Percentiles rank a stretch among this genome's conserved stretches.
phyloP scores from a whole-genome alignment of 2,888 invertebrate genomes.

The Nephrotoma flavescens region DNA sequence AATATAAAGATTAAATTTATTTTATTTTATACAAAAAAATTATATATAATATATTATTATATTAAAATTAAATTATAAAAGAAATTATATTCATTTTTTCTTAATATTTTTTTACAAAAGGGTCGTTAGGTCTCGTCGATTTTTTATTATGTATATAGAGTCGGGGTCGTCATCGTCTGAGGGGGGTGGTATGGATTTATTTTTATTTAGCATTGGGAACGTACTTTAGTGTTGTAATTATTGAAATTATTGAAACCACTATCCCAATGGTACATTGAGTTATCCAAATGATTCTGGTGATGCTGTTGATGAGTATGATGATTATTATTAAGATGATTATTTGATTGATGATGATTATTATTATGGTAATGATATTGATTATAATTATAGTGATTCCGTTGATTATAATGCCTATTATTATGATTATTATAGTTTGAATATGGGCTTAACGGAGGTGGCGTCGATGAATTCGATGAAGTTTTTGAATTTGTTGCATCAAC shows the following conservation, averaged over 20 bases:
- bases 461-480: neutral
- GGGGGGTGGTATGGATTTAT: neutral
- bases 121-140: neutral
- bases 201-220: conserved; percentile 6
- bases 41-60: neutral
- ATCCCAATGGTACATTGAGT: conserved; percentile 4
- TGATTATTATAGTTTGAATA: conserved; percentile 3
- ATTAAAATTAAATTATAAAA: neutral
- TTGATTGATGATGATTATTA: conserved; percentile 1
- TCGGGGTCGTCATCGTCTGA: neutral
- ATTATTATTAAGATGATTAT: neutral
- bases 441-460: conserved; percentile 5
- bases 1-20: neutral
- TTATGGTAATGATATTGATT: conserved; percentile 1
- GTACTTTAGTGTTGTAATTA: conserved; percentile 8
- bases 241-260: conserved; percentile 5
- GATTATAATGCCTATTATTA: neutral
- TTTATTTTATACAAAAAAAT: neutral
- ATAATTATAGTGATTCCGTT: neutral
- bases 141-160: neutral
- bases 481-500: neutral
- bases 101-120: neutral
- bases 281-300: conserved; percentile 1
- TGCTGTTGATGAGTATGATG: neutral
- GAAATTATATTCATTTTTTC: neutral